Percentiles rank a stretch among this genome's conserved stretches.
phyloP scores from a whole-genome alignment of 2,888 invertebrate genomes.

The Metallyticus violacea region DNA sequence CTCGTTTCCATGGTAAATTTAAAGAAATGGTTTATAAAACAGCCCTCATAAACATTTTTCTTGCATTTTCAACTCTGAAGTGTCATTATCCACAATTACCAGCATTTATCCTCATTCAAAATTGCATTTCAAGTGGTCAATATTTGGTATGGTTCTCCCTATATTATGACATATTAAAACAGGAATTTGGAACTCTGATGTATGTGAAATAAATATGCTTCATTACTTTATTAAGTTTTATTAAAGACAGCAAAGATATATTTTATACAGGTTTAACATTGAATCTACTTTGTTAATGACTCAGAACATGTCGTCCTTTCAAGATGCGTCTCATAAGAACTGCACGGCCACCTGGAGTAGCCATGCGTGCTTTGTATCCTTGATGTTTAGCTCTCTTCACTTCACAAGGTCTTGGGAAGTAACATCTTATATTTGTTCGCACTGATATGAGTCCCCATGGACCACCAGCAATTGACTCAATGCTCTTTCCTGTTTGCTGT shows the following conservation, averaged over 20 bases:
- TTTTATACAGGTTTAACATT: neutral
- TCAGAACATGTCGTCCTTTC: slow-evolving; percentile 66
- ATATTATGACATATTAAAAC: too few relatives aligned
- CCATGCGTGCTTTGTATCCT: slow-evolving; percentile 68
- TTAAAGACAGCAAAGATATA: neutral
- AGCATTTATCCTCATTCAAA: too few relatives aligned
- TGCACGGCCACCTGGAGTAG: slow-evolving; percentile 65
- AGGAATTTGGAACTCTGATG: neutral
- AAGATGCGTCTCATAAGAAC: slow-evolving; percentile 72
- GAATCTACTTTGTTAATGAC: slow-evolving; percentile 55
- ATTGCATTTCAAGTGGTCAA: too few relatives aligned
- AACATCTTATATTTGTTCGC: slow-evolving; percentile 56
- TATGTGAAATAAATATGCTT: neutral
- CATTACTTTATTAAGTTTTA: neutral
- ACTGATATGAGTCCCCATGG: neutral
- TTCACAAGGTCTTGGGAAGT: slow-evolving; percentile 76
- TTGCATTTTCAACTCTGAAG: too few relatives aligned
- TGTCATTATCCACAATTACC: too few relatives aligned
- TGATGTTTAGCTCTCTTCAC: slow-evolving; percentile 65
- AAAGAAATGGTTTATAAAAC: too few relatives aligned
- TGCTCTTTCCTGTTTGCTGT: neutral
- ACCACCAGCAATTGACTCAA: neutral
- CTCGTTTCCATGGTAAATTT: too few relatives aligned
- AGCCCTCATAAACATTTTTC: too few relatives aligned
- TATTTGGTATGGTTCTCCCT: too few relatives aligned